Base-by-base conservation (phyloP, 1,140 invertebrate genomes). In the Bicyclus anynana region DNA sequence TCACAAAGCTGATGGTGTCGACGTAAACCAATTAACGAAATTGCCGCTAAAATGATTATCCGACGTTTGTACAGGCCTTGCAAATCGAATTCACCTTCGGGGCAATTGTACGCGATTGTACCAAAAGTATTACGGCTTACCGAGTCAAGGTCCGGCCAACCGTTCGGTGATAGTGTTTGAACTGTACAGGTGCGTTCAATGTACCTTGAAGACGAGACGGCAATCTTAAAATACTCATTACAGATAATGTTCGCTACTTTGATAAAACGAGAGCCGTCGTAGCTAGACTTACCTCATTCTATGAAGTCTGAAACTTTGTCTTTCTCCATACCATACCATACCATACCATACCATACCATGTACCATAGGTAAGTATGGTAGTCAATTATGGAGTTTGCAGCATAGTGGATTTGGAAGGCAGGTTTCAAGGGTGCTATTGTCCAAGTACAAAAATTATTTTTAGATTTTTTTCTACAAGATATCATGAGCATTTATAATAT, bases 171-270 rank as follows among this genome's bases (percentile, higher is more conserved):
- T 56, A 58, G 14, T 51, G 56, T 63, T 61, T 48, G 48, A 35
- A 48, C 35, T 44, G 18, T 55, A 59, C 63, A 69, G 67, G 56
- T 69, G 63, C 63, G 63, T 48, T 69, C 67, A 62, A 44, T 46
- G 56, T 72, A 72, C 65, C 69, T 66, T 64, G 67, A 75, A 55
- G 53, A 55, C 29, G 29, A 46, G 20, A 44, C 20, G 35, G 50
- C 38, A 38, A 53, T 53, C 40, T 44, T 53, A 13, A 44, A 53
- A 44, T 29, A 44, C 38, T 29, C 23, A 44, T 53, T 53, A 38
- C 35, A 38, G 20, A 40, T 52, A 26, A 40, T 51, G 35, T 12
- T 17, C n/a, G 23, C 23, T 23, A 23, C 23, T 7, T 23, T 23
- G n/a, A n/a, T n/a, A n/a, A n/a, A n/a, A n/a, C n/a, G n/a, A n/a